Evolutionary conservation across 1,140 invertebrate species (phyloP), one percentile per base, ranked within the genome.

Genomic region (Achroia grisella): DNA sequence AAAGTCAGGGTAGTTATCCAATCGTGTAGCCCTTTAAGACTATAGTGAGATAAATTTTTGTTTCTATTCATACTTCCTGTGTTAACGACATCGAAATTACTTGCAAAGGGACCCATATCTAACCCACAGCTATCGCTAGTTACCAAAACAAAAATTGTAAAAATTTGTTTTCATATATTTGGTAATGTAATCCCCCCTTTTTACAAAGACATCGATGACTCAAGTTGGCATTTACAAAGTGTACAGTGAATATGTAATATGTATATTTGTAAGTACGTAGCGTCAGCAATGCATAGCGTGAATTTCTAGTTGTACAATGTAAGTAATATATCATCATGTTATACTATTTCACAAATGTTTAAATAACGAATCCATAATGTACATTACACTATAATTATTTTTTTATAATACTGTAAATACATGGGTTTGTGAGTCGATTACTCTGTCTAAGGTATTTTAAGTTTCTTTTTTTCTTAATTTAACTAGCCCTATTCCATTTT

Each of bases 181-280:
- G n/a, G n/a, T n/a, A n/a, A n/a, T n/a, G n/a, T n/a, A n/a, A n/a
- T n/a, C n/a, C n/a, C n/a, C n/a, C n/a, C n/a, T n/a, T n/a, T 23
- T 23, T 3, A 23, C 17, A 23, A 23, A 23, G 2, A 6, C 17
- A 23, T 23, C 17, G 17, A 23, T 6, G 17, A 23, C 46, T 34
- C 13, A 53, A 45, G 48, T 58, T 46, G 46, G 55, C 55, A 58
- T 58, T 58, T 58, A 58, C 49, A 44, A 45, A 11, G 34, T 44
- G 37, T 12, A 13, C 39, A 44, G 10, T 37, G 17, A 37, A 8
- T 50, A 44, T 39, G 37, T 50, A 35, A 50, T 44, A 27, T 49
- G 47, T 49, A 49, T 49, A 49, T 49, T 30, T 41, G 34, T 44
- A 15, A 13, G 14, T 34, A 2, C 14, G 27, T 23, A 6, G 8